A percentile compares a stretch with the other conserved stretches of the same genome.
Evolutionary conservation across 2,888 invertebrate genomes (phyloP).

Genomic region (Aleiodes alternator): DNA sequence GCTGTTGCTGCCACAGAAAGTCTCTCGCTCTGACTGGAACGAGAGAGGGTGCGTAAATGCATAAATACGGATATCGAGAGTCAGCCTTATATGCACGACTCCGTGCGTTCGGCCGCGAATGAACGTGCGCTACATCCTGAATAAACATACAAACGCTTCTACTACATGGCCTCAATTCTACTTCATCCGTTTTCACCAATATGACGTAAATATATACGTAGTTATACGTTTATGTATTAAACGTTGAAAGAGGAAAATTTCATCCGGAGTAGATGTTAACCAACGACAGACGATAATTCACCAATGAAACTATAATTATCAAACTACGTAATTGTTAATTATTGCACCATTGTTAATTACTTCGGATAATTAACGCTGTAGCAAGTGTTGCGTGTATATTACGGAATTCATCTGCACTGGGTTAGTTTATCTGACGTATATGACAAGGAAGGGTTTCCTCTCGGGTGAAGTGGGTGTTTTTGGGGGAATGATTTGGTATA

Average conservation of each 20-base stretch:
- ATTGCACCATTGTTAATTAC: slow-evolving; percentile 69
- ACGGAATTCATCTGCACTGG: too few relatives aligned
- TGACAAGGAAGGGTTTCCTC: too few relatives aligned
- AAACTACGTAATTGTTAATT: slow-evolving; percentile 73
- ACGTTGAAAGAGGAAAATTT: not conserved
- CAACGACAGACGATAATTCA: slow-evolving; percentile 65
- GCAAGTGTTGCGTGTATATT: slow-evolving; percentile 1
- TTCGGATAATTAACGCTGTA: slow-evolving; percentile 67
- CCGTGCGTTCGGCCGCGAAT: slow-evolving; percentile 47
- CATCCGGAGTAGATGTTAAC: slow-evolving; percentile 4
- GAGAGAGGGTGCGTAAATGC: slow-evolving; percentile 51
- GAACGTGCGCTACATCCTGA: slow-evolving; percentile 33
- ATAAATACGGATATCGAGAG: slow-evolving; percentile 54
- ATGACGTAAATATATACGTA: slow-evolving; percentile 11
- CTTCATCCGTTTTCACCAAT: slow-evolving; percentile 4
- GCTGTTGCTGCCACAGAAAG: not conserved
- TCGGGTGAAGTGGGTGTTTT: too few relatives aligned
- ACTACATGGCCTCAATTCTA: slow-evolving; percentile 17
- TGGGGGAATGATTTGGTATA: too few relatives aligned
- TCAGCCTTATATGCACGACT: slow-evolving; percentile 53
- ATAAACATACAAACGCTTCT: slow-evolving; percentile 37
- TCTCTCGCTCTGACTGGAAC: slow-evolving; percentile 9
- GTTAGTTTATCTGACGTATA: too few relatives aligned
- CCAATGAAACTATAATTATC: slow-evolving; percentile 68
- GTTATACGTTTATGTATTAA: not conserved